Base-by-base conservation (phyloP, 2,113 vertebrate genomes). In the Otocyon megalotis region DNA sequence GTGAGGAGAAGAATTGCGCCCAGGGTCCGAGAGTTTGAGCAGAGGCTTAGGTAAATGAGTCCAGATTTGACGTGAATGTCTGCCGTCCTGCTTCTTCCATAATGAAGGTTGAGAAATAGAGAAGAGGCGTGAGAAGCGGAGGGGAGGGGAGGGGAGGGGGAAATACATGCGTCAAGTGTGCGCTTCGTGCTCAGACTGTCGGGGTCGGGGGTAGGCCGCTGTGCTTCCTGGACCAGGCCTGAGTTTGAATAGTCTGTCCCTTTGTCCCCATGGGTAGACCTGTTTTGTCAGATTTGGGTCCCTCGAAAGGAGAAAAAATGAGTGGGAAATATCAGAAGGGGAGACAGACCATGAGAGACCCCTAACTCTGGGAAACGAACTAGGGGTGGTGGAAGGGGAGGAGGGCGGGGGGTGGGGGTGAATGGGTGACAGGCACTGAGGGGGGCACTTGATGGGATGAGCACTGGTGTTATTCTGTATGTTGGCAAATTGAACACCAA, bases 41-140 rank as follows among this genome's bases (percentile, higher is more conserved):
- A 88, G 74, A 87, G 77, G 43, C 50, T 15, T 28, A 72, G 77
- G 80, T 83, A 76, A 86, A 76, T 15, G 60, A 37, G 35, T 69
- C 8, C 20, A 35, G 67, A 50, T 74, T 43, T 56, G 84, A 54
- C n/a, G 32, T 24, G 79, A 81, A 19, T 48, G 72, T 48, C 72
- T 54, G 62, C 62, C 67, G 1, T 54, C 80, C 76, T 84, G 76
- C 63, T 22, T n/a, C 63, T 17, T n/a, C 56, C 50, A 0, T 67
- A 67, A 4, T 32, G 69, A 67, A 48, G 62, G 26, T 28, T 11
- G 30, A 71, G 82, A 95, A 65, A 60, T 50, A 14, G 24, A 77
- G 43, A 58, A 77, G 72, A 74, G 20, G 5, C 32, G 12, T 79
- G 53, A 63, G 86, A 88, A 80, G 81, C 58, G 8, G 37, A 88